A percentile compares a stretch with the other conserved stretches of the same genome.
phyloP scores from a whole-genome alignment of 1,140 invertebrate species.

The Bathynomus jamesi region DNA sequence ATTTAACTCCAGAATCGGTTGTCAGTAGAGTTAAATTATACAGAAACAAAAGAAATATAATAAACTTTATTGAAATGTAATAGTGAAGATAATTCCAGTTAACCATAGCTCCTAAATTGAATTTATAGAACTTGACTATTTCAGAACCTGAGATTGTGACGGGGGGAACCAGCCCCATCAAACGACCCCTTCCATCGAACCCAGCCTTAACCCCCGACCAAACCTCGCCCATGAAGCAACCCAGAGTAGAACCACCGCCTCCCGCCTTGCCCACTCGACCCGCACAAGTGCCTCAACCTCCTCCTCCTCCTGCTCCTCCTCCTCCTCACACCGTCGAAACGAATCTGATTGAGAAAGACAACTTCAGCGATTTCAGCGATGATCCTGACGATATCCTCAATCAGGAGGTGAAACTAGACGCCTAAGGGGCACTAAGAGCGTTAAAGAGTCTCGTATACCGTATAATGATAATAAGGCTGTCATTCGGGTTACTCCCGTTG shows the following conservation, averaged over 20 bases:
- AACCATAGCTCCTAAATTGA: too few relatives aligned
- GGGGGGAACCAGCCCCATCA: not conserved
- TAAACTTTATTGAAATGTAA: too few relatives aligned
- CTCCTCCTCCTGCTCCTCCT: not conserved
- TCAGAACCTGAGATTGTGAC: too few relatives aligned
- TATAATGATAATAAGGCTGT: too few relatives aligned
- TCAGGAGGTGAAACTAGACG: not conserved
- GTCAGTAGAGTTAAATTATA: too few relatives aligned
- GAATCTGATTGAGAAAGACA: not conserved
- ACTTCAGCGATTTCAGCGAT: not conserved
- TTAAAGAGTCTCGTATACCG: too few relatives aligned
- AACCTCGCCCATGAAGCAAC: not conserved
- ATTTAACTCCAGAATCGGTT: too few relatives aligned
- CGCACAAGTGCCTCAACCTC: not conserved
- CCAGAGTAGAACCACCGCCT: not conserved
- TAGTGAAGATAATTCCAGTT: too few relatives aligned
- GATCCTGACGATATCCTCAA: not conserved
- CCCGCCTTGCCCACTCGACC: not conserved
- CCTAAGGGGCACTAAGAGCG: not conserved
- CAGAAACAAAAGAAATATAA: too few relatives aligned
- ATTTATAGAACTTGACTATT: too few relatives aligned
- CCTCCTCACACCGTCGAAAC: too few relatives aligned
- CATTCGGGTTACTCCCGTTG: too few relatives aligned
- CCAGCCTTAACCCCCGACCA: not conserved
- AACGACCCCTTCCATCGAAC: not conserved